A percentile compares a stretch with the other conserved stretches of the same genome.
Conservation (phyloP, 2,888 invertebrate genomes). For the Pristionchus entomophagus region DNA sequence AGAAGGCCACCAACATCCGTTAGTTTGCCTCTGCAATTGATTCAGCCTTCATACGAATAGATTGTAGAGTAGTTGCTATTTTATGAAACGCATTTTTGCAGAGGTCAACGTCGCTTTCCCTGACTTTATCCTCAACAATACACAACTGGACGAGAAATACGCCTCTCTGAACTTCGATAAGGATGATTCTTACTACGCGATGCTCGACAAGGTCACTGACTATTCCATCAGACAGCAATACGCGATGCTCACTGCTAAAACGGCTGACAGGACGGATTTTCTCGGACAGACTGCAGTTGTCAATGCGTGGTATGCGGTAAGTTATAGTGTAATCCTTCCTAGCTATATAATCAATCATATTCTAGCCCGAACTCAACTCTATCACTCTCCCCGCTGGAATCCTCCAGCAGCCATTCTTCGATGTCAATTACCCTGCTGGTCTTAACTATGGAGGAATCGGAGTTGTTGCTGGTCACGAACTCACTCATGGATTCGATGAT, state of each 20-base stretch:
- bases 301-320: slow-evolving; percentile 69
- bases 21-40: slow-evolving; percentile 8
- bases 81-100: too few species aligned
- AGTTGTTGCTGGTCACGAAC: slow-evolving; percentile 96
- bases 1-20: slow-evolving; percentile 62
- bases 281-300: slow-evolving; percentile 68
- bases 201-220: slow-evolving; percentile 56
- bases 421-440: slow-evolving; percentile 67
- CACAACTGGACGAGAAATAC: slow-evolving; percentile 57
- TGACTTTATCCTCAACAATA: slow-evolving; percentile 60
- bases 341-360: background rate
- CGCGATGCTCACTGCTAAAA: background rate
- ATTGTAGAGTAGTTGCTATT: too few species aligned
- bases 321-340: background rate
- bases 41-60: background rate
- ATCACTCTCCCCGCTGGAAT: slow-evolving; percentile 74
- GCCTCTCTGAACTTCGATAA: slow-evolving; percentile 49
- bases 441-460: slow-evolving; percentile 91
- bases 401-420: slow-evolving; percentile 70
- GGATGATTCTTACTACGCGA: slow-evolving; percentile 61
- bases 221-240: slow-evolving; percentile 2
- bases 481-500: slow-evolving; percentile 96
- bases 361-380: slow-evolving; percentile 69
- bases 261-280: slow-evolving; percentile 66
- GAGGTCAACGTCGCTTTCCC: slow-evolving; percentile 67